Evolutionary conservation across 2,113 vertebrate species (phyloP).

Genomic region (Grammomys dolichurus): DNA sequence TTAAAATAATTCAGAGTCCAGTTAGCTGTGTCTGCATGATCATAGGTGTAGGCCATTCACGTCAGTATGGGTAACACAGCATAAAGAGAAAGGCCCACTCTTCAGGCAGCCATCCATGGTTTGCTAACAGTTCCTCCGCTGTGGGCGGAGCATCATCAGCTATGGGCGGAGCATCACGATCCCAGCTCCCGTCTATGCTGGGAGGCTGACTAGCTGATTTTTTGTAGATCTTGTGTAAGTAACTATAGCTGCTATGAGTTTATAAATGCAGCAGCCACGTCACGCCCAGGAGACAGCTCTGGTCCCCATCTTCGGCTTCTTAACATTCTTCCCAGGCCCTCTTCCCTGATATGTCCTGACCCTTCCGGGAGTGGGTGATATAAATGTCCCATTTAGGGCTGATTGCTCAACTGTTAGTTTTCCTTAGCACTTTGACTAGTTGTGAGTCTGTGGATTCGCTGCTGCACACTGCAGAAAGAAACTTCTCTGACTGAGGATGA

Average conservation of each 20-base stretch:
- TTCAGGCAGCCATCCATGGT: not conserved
- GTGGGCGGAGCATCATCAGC: not conserved
- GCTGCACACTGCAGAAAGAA: not conserved
- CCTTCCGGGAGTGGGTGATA: not conserved
- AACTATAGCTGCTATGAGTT: not conserved
- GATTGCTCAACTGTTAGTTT: not conserved
- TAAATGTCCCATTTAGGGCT: not conserved
- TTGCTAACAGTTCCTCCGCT: not conserved
- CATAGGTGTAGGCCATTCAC: not conserved
- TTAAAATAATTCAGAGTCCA: not conserved
- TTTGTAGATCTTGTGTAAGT: not conserved
- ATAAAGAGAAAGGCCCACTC: not conserved
- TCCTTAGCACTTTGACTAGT: not conserved
- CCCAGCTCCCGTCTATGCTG: not conserved
- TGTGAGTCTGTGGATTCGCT: not conserved
- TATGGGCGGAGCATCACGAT: not conserved
- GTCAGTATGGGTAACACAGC: not conserved
- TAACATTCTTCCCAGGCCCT: not conserved
- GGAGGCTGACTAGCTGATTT: not conserved
- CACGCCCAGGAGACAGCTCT: not conserved
- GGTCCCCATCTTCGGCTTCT: not conserved
- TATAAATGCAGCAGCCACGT: not conserved
- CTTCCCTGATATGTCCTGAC: not conserved
- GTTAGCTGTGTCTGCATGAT: not conserved
- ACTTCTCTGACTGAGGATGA: not conserved